A percentile compares a stretch with the other conserved stretches of the same genome.
Conservation (phyloP, 1,140 invertebrate genomes). For the Nasonia vitripennis region DNA sequence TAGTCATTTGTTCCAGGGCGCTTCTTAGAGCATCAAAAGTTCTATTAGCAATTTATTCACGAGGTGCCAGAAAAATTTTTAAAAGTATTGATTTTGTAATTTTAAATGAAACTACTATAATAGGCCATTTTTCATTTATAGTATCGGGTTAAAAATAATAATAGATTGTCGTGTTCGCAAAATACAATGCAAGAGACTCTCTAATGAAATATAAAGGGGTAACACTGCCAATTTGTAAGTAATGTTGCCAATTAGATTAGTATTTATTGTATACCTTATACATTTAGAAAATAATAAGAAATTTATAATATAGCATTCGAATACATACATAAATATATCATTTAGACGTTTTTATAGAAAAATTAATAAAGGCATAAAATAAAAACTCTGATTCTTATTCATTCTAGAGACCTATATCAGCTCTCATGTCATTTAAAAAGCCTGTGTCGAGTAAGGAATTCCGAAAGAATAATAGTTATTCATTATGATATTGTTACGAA, state of each 20-base stretch:
- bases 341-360: constrained; percentile 48
- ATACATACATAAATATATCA: constrained; percentile 16
- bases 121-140: constrained; percentile 29
- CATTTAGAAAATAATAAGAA: constrained; percentile 42
- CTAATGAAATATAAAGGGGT: constrained; percentile 37
- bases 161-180: constrained; percentile 28
- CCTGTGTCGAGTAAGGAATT: no score
- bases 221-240: constrained; percentile 48
- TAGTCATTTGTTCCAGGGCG: constrained; percentile 54
- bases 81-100: constrained; percentile 46
- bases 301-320: constrained; percentile 34
- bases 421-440: no score
- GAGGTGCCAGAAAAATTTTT: constrained; percentile 42
- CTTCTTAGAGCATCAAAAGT: constrained; percentile 46
- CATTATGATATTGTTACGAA: no score
- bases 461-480: no score
- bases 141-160: constrained; percentile 37
- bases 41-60: constrained; percentile 33
- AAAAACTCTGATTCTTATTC: neutral
- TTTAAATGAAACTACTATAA: constrained; percentile 38
- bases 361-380: constrained; percentile 42
- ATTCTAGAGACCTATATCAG: neutral
- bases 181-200: constrained; percentile 47
- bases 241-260: constrained; percentile 44
- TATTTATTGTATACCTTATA: constrained; percentile 51